A percentile compares a stretch with the other conserved stretches of the same genome.
phyloP scores from a whole-genome alignment of 2,888 invertebrate genomes.

The Tineola bisselliella region DNA sequence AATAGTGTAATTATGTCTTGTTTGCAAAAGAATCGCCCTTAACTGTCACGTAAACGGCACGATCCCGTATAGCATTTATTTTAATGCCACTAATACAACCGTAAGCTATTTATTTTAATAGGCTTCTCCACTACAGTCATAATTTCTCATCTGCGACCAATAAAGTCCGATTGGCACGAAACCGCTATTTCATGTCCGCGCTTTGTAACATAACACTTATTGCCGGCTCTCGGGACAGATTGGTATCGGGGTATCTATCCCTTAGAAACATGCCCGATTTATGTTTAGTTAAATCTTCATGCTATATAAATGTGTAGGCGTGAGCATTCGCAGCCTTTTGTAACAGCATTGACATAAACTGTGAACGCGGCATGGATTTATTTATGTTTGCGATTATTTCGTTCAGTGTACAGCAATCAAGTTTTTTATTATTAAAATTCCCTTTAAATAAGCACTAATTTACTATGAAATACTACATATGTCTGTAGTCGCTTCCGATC shows the following conservation, averaged over 20 bases:
- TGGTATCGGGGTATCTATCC: constrained; percentile 23
- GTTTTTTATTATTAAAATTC: no score
- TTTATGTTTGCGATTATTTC: neutral
- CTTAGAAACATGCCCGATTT: neutral
- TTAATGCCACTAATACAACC: constrained; percentile 10
- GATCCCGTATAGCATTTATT: constrained; percentile 8
- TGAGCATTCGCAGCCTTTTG: neutral
- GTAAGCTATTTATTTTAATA: constrained; percentile 12
- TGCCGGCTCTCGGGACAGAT: constrained; percentile 29
- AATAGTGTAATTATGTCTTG: constrained; percentile 6
- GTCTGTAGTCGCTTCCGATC: no score
- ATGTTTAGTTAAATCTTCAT: constrained; percentile 4
- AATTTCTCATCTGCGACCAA: constrained; percentile 33
- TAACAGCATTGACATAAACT: neutral
- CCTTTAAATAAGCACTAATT: no score
- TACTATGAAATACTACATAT: no score
- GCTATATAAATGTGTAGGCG: constrained; percentile 3
- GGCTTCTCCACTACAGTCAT: constrained; percentile 20
- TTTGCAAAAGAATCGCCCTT: constrained; percentile 9
- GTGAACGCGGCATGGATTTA: neutral
- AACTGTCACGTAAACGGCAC: constrained; percentile 7
- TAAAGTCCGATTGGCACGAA: constrained; percentile 34
- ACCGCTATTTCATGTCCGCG: constrained; percentile 25
- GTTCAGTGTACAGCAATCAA: no score
- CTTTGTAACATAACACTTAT: constrained; percentile 40